phyloP scores from a whole-genome alignment of 2,888 invertebrate species.

The Hymenopus coronatus region DNA sequence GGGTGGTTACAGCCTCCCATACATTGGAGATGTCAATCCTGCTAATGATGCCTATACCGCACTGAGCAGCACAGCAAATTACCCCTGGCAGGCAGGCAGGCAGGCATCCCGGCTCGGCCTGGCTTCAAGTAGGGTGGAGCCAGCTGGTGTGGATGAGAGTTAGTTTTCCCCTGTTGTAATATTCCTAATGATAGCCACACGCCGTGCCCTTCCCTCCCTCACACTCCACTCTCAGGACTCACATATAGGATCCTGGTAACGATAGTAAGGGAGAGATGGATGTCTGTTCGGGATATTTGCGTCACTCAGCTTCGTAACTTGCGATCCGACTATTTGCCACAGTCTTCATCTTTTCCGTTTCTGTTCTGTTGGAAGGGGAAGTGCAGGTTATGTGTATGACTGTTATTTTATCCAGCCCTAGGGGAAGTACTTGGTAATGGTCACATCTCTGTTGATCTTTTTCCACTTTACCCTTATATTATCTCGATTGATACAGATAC shows the following conservation, averaged over 20 bases:
- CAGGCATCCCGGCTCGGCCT: constrained; percentile 22
- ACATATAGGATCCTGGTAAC: constrained; percentile 6
- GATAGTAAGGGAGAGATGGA: neutral
- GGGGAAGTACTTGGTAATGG: neutral
- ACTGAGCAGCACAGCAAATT: constrained; percentile 46
- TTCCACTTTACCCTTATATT: neutral
- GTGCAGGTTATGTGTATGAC: neutral
- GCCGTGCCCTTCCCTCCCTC: constrained; percentile 12
- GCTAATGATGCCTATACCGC: constrained; percentile 50
- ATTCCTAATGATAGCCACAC: constrained; percentile 36
- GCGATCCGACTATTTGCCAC: neutral
- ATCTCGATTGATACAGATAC: neutral
- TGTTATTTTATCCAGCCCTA: neutral
- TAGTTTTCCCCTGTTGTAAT: constrained; percentile 46
- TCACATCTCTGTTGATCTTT: neutral
- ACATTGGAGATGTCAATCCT: constrained; percentile 49
- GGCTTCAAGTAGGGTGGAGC: constrained; percentile 42
- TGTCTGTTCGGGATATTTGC: neutral
- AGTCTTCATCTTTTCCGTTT: constrained; percentile 6
- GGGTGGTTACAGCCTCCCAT: neutral
- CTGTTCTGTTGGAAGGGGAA: neutral
- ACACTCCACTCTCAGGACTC: neutral
- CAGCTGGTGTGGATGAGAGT: constrained; percentile 50
- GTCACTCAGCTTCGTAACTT: neutral
- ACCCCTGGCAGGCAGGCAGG: constrained; percentile 36